Evolutionary conservation across 2,888 invertebrate genomes (phyloP), one percentile per base, ranked within the genome.

Genomic region (Alviniconcha strummeri): DNA sequence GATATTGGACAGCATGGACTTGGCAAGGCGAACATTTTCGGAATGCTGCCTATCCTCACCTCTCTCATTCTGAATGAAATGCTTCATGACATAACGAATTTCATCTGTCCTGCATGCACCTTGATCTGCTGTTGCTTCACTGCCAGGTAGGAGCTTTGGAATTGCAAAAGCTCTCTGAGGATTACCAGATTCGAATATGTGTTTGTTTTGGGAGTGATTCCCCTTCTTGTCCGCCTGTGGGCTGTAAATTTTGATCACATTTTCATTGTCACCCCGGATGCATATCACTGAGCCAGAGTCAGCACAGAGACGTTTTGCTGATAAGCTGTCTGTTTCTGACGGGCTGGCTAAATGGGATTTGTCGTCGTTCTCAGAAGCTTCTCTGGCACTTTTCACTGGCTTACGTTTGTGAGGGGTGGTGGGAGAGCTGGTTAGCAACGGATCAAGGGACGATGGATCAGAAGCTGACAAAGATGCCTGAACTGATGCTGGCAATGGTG

Each of bases 71-170:
- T 57, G 5, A 6, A 86, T 69, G 74, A 79, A 86, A 72, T 86
- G 86, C 56, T 86, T 86, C 82, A 83, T 55, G 60, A 78, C 83
- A 60, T 86, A 85, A 8, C 86, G 79, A 36, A 85, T 77, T 13
- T 85, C 85, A 9, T 82, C 84, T n/a, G 75, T 69, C 69, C 81
- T 64, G 60, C 54, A 83, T 54, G 78, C 69, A 4, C 72, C 71
- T 15, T 81, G 64, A 5, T 19, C 54, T 6, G n/a, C 8, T 36
- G 52, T 36, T n/a, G 56, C 17, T 36, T 11, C 19, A 60, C 56
- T 36, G 2, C 36, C 36, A 9, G 64, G 13, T 11, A 78, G 81
- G n/a, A 5, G 81, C 64, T 57, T 52, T 4, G 80, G 55, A 17
- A 8, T 60, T 6, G 52, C 54, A 55, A 13, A n/a, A 55, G 54